Base-by-base conservation (phyloP, 2,888 invertebrate genomes). In the Panorpa germanica region DNA sequence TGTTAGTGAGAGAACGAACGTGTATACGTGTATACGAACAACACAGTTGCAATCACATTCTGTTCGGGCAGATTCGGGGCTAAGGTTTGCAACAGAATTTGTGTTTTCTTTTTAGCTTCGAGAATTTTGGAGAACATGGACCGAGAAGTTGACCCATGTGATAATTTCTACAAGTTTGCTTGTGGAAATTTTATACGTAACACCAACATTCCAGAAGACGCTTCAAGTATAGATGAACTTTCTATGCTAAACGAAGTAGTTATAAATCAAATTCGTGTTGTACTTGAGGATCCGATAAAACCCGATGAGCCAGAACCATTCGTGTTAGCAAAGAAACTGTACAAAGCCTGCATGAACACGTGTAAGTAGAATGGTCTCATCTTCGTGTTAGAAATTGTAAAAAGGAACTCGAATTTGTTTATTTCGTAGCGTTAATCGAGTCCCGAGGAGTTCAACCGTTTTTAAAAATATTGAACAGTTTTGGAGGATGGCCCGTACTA, bases 301-400 rank as follows among this genome's bases (percentile, higher is more conserved):
- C 51, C 57, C 1, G 53, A 62, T 10, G 77, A 77, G 39, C 70
- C 74, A 0, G 65, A 64, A 39, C 75, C 80, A 0, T 77, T 82
- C 47, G 61, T 56, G 31, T 65, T 85, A 34, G 78, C 80, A 10
- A 86, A 86, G 50, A 70, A 71, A 13, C 57, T 90, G 36, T 91
- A 83, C 59, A 67, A 68, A 43, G 72, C 85, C 29, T 91, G 91
- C 55, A 80, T 88, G 71, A 83, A 90, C 48, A 72, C 74, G 54
- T 70, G 83, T 83, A 57, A 70, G 72, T 63, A 32, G 10, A n/a
- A 8, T 9, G 7, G 5, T 9, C 6, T 24, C 11, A n/a, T n/a
- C n/a, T n/a, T n/a, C n/a, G n/a, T n/a, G n/a, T n/a, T n/a, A n/a
- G 7, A 9, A 8, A 10, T 5, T 24, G 7, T n/a, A 24, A 8